Conservation (phyloP, 2,113 vertebrate species). For the Polypterus bichir region DNA sequence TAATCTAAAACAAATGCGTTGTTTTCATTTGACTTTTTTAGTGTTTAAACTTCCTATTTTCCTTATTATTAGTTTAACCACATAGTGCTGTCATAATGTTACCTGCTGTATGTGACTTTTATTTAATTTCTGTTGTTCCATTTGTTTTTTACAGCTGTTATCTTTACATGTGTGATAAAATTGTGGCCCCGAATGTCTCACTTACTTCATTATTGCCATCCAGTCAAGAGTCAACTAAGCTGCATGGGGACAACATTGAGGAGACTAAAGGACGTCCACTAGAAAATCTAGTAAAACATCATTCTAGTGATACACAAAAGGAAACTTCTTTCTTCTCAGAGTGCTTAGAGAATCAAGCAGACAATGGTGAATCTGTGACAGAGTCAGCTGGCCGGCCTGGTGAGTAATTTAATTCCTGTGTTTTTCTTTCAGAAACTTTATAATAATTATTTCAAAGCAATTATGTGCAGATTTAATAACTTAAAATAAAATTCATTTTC, state of each 20-base stretch:
- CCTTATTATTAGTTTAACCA: background rate
- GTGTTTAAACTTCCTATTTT: background rate
- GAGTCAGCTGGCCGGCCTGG: background rate
- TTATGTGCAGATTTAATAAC: background rate
- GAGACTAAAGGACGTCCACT: conserved; percentile 46
- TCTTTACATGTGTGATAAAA: conserved; percentile 92
- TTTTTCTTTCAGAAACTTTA: no score
- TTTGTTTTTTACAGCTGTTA: conserved; percentile 62
- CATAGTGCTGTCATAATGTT: conserved; percentile 15
- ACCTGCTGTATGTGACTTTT: conserved; percentile 23
- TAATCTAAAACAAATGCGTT: background rate
- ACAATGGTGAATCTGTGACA: background rate
- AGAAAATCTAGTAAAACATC: conserved; percentile 59
- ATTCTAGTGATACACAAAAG: conserved; percentile 48
- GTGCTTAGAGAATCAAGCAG: conserved; percentile 48
- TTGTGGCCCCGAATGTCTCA: conserved; percentile 91
- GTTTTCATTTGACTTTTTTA: background rate
- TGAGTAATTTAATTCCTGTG: background rate
- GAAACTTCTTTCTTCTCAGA: conserved; percentile 51
- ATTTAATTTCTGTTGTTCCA: conserved; percentile 19
- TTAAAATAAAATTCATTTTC: no score
- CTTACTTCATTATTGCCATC: conserved; percentile 51
- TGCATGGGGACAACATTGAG: conserved; percentile 50
- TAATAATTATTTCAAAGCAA: background rate
- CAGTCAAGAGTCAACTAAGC: conserved; percentile 49